Percentiles rank a stretch among this genome's conserved stretches.
Conservation (phyloP, 2,797 vertebrate species). For the Gadopsis marmoratus region DNA sequence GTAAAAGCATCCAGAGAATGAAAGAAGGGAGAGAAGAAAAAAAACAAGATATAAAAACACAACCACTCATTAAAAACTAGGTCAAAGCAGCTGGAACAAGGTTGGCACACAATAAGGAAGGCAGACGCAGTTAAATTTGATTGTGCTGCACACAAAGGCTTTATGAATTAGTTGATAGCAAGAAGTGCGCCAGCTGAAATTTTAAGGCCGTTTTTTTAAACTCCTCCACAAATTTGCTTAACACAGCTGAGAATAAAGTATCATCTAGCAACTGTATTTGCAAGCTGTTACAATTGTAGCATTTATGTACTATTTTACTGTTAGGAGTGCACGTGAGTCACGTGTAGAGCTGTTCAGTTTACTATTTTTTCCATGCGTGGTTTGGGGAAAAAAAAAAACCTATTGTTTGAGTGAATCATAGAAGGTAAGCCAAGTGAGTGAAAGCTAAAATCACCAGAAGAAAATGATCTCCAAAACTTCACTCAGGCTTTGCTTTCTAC, state of each 20-base stretch:
- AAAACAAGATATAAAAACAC: slow-evolving; percentile 39
- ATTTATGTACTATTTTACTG: not conserved
- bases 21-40: slow-evolving; percentile 1
- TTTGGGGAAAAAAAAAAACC: slow-evolving; percentile 4
- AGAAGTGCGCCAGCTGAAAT: not conserved
- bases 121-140: slow-evolving; percentile 29
- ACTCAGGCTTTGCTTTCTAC: slow-evolving; percentile 34
- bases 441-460: slow-evolving; percentile 19
- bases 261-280: not conserved
- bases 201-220: slow-evolving; percentile 9
- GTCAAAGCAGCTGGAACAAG: slow-evolving; percentile 50
- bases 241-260: not conserved
- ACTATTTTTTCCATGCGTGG: not conserved
- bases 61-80: slow-evolving; percentile 55
- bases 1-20: slow-evolving; percentile 33
- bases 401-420: slow-evolving; percentile 16
- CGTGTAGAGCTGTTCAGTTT: not conserved
- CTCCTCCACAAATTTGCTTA: not conserved
- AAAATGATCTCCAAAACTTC: not conserved
- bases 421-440: not conserved
- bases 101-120: slow-evolving; percentile 28
- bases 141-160: not conserved
- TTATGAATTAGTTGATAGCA: slow-evolving; percentile 10
- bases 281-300: not conserved
- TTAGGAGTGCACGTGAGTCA: not conserved